These are phyloP conservation scores for Drosophila monieri DNA, from an alignment of 2,888 invertebrate species.

Conservation along the genomic window DNA sequence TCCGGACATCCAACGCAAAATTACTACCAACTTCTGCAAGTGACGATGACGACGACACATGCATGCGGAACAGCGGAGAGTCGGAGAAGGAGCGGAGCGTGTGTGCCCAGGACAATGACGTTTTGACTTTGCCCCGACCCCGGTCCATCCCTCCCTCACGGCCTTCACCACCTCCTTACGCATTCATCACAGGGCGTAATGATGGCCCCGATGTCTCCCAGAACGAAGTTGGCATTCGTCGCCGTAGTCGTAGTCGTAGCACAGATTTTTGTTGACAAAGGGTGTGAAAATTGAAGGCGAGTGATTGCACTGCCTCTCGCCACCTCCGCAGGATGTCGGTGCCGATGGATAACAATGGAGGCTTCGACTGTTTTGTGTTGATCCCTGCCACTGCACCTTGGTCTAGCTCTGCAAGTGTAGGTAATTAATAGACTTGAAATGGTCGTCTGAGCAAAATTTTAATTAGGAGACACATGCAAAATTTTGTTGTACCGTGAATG, in stretches of 20 bases:
- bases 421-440: conserved; percentile 79
- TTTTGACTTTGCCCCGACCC: conserved; percentile 45
- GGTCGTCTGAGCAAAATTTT: conserved; percentile 73
- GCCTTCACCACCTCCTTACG: conserved; percentile 16
- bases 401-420: conserved; percentile 47
- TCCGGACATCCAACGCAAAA: conserved; percentile 61
- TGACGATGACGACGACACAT: conserved; percentile 70
- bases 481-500: conserved; percentile 13
- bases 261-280: conserved; percentile 79
- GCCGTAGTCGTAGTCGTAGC: conserved; percentile 45
- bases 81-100: conserved; percentile 11
- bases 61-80: conserved; percentile 38
- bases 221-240: conserved; percentile 38
- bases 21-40: conserved; percentile 74
- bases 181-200: conserved; percentile 68
- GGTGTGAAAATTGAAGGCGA: conserved; percentile 78
- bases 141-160: not conserved
- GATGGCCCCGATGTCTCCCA: conserved; percentile 60
- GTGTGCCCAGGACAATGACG: conserved; percentile 63
- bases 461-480: conserved; percentile 77
- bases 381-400: conserved; percentile 27
- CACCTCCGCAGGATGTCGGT: conserved; percentile 18
- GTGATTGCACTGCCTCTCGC: conserved; percentile 65
- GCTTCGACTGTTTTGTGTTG: conserved; percentile 24
- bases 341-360: conserved; percentile 28